phyloP scores from a whole-genome alignment of 2,888 invertebrate genomes.

The Cerastis leucographa region DNA sequence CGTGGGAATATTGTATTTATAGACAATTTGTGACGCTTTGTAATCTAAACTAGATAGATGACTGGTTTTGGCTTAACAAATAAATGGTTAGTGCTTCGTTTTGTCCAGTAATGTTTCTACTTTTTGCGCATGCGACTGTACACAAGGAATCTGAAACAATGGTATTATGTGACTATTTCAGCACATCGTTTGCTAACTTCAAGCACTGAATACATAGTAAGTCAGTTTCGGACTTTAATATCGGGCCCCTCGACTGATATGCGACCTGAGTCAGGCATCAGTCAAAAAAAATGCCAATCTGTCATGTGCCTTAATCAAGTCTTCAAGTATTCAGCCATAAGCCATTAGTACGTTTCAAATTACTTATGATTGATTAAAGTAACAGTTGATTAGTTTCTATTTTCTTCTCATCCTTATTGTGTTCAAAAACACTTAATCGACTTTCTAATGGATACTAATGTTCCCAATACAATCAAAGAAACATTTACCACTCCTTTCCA shows the following conservation, averaged over 20 bases:
- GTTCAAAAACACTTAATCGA: not conserved
- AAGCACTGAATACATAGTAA: not conserved
- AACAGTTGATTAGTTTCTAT: not conserved
- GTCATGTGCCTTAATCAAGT: too few species aligned
- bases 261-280: not conserved
- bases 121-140: not conserved
- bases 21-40: constrained; percentile 43
- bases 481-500: not conserved
- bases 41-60: constrained; percentile 8
- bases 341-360: not conserved
- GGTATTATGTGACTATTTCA: not conserved
- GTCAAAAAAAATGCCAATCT: too few species aligned
- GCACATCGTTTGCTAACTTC: not conserved
- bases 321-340: not conserved
- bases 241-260: not conserved
- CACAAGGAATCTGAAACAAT: not conserved
- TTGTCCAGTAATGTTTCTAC: not conserved
- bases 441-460: not conserved
- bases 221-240: not conserved
- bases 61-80: not conserved
- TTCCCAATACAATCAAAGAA: not conserved
- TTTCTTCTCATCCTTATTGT: not conserved
- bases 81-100: not conserved
- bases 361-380: not conserved
- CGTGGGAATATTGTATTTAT: constrained; percentile 56